Base-by-base conservation (phyloP, 2,888 invertebrate species). In the Ophion slaviceki region DNA sequence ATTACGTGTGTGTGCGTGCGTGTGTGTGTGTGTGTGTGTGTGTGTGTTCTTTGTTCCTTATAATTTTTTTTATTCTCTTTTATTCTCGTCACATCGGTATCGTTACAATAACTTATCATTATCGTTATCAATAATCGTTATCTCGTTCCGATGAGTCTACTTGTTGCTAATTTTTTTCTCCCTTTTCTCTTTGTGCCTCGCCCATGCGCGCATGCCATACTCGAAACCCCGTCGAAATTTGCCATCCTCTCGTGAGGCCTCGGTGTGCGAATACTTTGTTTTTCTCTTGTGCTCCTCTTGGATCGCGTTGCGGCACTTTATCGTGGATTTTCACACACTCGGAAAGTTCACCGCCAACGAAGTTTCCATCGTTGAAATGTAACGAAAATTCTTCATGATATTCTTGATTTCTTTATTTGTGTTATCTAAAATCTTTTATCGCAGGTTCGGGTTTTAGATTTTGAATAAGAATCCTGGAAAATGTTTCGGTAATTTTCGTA, bases 21-120 rank as follows among this genome's bases (percentile, higher is more conserved):
- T 47, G 47, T 11, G 11, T 11, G 57, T 75, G 14, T 3, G 14
- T 24, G 24, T 24, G 32, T 53, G 40, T 17, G 14, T 85, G 70
- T 86, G 71, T 82, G 82, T 81, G 66, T 45, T 40, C 68, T 80
- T 74, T 67, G 79, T 64, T 59, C 57, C 59, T 64, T 28, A 66
- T 40, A 17, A 53, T 45, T 61, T 68, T 82, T 77, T 86, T 80
- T 82, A 75, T 67, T 72, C 80, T 79, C 62, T 81, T 87, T 78
- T 82, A 81, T 88, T 85, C 86, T 84, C 71, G 36, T 64, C 75
- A 64, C 57, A 68, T 87, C 85, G 66, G 74, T 86, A 87, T 87
- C 64, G 59, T 77, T 67, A 88, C 86, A 71, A 87, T 81, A 82
- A 85, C 85, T 75, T 71, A 86, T 86, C 75, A 72, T 84, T 80